Conservation (phyloP, 2,888 invertebrate species). For the Nycteola revayana region DNA sequence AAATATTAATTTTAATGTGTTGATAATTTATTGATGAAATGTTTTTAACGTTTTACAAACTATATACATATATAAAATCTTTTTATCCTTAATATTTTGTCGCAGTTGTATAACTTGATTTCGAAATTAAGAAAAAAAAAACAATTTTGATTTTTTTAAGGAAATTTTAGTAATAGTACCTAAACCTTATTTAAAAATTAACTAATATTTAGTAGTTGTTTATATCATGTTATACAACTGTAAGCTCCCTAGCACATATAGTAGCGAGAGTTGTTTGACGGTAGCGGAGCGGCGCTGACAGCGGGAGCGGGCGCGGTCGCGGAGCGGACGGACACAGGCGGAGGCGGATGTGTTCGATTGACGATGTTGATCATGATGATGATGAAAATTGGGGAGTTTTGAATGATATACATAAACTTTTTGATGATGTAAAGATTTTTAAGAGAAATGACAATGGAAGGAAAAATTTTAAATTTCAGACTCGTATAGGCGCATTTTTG, state of each 20-base stretch:
- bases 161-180: no score
- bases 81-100: constrained; percentile 18
- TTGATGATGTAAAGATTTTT: no score
- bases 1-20: constrained; percentile 8
- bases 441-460: neutral
- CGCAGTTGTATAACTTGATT: constrained; percentile 28
- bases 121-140: no score
- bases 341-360: constrained; percentile 45
- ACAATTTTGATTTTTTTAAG: no score
- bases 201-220: no score
- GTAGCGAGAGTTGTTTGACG: constrained; percentile 37
- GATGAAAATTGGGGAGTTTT: no score
- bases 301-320: constrained; percentile 27
- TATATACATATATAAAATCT: constrained; percentile 5
- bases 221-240: constrained; percentile 22
- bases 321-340: constrained; percentile 25
- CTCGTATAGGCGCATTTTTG: no score
- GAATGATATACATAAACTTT: no score
- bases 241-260: constrained; percentile 19
- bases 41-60: no score
- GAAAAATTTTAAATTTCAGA: neutral
- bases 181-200: no score
- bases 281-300: constrained; percentile 25
- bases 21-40: no score
- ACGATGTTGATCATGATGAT: no score